phyloP scores from a whole-genome alignment of 2,888 invertebrate species.

The Elmis aenea region DNA sequence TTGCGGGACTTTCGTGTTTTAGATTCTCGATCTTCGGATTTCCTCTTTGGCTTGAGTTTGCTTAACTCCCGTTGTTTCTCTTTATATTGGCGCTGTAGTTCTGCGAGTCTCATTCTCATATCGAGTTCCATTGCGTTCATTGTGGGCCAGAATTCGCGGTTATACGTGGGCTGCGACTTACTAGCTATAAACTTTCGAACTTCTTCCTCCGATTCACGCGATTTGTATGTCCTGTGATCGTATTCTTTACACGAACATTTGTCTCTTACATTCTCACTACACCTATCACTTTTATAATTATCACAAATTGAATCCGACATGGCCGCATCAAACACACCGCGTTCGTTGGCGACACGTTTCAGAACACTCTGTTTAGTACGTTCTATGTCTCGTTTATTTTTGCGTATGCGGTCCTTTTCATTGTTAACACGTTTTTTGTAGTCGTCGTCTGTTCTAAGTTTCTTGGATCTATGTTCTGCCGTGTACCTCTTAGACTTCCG shows the following conservation, averaged over 20 bases:
- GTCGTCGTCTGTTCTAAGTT: constrained; percentile 34
- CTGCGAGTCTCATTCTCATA: constrained; percentile 75
- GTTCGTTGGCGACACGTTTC: constrained; percentile 3
- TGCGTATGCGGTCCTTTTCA: constrained; percentile 18
- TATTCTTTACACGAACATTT: constrained; percentile 34
- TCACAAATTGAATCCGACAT: too few species aligned
- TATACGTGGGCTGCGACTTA: constrained; percentile 35
- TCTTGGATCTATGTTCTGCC: constrained; percentile 42
- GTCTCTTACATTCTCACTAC: constrained; percentile 11
- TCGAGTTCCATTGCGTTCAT: constrained; percentile 75
- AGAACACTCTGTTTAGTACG: constrained; percentile 19
- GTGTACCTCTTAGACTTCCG: constrained; percentile 43
- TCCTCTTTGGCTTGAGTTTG: constrained; percentile 54
- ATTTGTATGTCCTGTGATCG: constrained; percentile 38
- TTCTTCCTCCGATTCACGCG: constrained; percentile 46
- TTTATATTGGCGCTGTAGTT: constrained; percentile 73
- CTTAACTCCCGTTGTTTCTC: constrained; percentile 81
- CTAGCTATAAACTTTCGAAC: constrained; percentile 40
- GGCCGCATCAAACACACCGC: constrained; percentile 7
- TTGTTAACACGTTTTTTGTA: constrained; percentile 29
- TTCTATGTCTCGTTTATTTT: constrained; percentile 21
- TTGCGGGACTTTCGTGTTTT: constrained; percentile 51
- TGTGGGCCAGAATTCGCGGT: constrained; percentile 42
- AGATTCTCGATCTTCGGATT: constrained; percentile 25
- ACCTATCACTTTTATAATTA: constrained; percentile 19